Base-by-base conservation (phyloP, 2,888 invertebrate genomes). In the Sinentomon sp. region DNA sequence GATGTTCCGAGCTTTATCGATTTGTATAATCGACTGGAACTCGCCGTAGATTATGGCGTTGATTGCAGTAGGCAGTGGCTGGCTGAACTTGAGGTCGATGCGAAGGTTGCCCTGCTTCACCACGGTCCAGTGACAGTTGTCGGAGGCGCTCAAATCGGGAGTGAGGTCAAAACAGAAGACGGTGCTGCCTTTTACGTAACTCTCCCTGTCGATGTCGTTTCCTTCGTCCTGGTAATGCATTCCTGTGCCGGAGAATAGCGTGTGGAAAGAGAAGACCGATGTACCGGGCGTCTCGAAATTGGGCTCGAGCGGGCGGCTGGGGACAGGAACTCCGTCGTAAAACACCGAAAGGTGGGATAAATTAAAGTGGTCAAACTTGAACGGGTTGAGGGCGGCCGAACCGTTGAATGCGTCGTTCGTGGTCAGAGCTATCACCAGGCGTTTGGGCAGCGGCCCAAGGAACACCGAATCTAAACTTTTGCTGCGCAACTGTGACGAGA, bases 161-260 rank as follows among this genome's bases (percentile, higher is more conserved):
- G 27, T 26, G 10, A 26, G 9, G 12, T 26, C 27, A 12, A 26
- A 26, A 26, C 10, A 7, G 13, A 10, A 26, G n/a, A 26, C 7
- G 7, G 27, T 12, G 12, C 13, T 10, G 7, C 27, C 27, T 7
- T 12, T 12, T 7, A 7, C 27, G 12, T 10, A 26, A 10, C 13
- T 13, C 10, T 26, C 27, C 14, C 27, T 26, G 13, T 7, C 13
- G 9, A 26, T 7, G 27, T 12, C 27, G 13, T 10, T 7, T 7
- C 27, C 27, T 7, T 26, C 27, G 12, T 26, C 13, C 7, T 12
- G 10, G 27, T 26, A 26, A 26, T 10, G 12, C 7, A 26, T 26
- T 7, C 27, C 27, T 12, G 27, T 26, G n/a, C 27, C 27, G 7
- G 27, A 10, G 12, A 26, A 26, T 7, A 26, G 27, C 13, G 27